A percentile compares a stretch with the other conserved stretches of the same genome.
These are phyloP conservation scores for Zelostemma sp. DNA, from an alignment of 1,140 invertebrate genomes.

Conservation along the genomic window DNA sequence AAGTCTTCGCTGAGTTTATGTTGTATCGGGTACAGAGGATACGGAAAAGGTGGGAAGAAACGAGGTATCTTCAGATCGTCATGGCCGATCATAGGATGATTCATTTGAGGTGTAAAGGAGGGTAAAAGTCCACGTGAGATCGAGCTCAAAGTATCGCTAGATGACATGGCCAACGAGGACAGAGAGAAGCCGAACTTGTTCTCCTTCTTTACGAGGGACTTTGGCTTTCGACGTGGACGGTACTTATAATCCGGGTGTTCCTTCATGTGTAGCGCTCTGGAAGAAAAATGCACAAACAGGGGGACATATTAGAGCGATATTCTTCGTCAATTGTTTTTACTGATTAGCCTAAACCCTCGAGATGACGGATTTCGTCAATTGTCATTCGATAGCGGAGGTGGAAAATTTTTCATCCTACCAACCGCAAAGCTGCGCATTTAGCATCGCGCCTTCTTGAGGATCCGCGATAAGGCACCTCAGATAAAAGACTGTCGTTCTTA, in stretches of 20 bases:
- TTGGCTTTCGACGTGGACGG: slow-evolving; percentile 91
- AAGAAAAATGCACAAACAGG: slow-evolving; percentile 48
- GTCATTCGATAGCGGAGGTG: too few species aligned
- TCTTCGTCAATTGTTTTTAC: too few species aligned
- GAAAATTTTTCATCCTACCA: slow-evolving; percentile 4
- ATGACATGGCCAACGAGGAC: slow-evolving; percentile 73
- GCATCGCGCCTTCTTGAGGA: slow-evolving; percentile 7
- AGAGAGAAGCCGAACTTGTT: slow-evolving; percentile 80
- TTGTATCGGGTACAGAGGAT: slow-evolving; percentile 78
- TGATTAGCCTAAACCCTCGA: too few species aligned
- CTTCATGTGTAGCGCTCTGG: slow-evolving; percentile 95
- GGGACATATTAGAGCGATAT: too few species aligned
- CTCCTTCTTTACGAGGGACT: slow-evolving; percentile 80
- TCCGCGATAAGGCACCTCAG: slow-evolving; percentile 19
- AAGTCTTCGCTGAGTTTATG: slow-evolving; percentile 73
- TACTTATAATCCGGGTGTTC: slow-evolving; percentile 98
- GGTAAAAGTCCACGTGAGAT: slow-evolving; percentile 75
- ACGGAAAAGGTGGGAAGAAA: slow-evolving; percentile 79
- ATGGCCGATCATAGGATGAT: slow-evolving; percentile 73
- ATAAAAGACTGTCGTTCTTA: slow-evolving; percentile 21
- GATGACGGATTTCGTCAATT: too few species aligned
- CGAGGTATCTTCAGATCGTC: slow-evolving; percentile 78
- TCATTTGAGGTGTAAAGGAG: slow-evolving; percentile 72
- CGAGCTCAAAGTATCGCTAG: slow-evolving; percentile 62
- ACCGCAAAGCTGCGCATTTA: slow-evolving; percentile 5